These are phyloP conservation scores for Odontomachus brunneus DNA, from an alignment of 1,140 invertebrate genomes.

Conservation along the genomic window DNA sequence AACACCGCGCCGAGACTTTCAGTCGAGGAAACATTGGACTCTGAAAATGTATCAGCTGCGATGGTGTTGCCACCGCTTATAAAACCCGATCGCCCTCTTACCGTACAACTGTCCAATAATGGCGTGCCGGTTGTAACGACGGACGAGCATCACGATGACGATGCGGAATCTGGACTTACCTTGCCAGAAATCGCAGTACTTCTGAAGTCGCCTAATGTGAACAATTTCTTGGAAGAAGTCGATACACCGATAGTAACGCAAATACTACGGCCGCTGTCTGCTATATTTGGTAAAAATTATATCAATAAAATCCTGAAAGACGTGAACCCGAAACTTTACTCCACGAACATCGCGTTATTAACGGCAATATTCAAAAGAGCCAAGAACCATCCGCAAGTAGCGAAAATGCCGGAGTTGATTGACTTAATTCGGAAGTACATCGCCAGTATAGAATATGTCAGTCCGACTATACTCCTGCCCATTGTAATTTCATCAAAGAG, in stretches of 20 bases:
- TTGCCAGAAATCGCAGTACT: constrained; percentile 35
- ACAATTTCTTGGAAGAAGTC: background rate
- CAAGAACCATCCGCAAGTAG: constrained; percentile 15
- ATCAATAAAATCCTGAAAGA: constrained; percentile 41
- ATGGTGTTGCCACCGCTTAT: constrained; percentile 47
- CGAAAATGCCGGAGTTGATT: background rate
- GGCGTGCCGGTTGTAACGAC: constrained; percentile 22
- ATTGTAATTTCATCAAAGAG: constrained; percentile 41
- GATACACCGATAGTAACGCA: constrained; percentile 20
- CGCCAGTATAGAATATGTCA: constrained; percentile 36
- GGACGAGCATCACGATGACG: background rate
- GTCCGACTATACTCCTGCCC: constrained; percentile 59
- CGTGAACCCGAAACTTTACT: background rate
- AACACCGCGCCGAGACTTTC: background rate
- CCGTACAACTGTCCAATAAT: constrained; percentile 1
- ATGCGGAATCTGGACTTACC: background rate
- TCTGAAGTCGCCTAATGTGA: constrained; percentile 2
- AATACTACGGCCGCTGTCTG: constrained; percentile 45
- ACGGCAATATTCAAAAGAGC: constrained; percentile 18
- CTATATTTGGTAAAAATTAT: constrained; percentile 61
- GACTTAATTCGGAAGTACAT: constrained; percentile 28
- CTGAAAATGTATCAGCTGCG: background rate
- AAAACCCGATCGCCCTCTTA: constrained; percentile 33
- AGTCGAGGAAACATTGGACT: background rate
- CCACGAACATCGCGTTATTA: constrained; percentile 49